phyloP scores from a whole-genome alignment of 1,140 invertebrate species.

The Heterodera schachtii region DNA sequence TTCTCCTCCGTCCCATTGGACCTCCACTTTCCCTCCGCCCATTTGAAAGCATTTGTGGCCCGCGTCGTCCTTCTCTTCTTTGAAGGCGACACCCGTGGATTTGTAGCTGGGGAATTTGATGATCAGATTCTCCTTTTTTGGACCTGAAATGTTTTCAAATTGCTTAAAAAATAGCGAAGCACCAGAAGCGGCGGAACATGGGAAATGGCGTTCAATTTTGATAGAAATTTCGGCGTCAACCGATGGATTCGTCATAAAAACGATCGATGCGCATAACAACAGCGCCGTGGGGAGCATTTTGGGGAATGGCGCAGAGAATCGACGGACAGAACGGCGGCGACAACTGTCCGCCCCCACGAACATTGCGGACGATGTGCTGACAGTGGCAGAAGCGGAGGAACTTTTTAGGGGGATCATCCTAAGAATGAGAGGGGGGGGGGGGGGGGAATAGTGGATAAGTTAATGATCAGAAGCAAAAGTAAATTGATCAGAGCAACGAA shows the following conservation, averaged over 20 bases:
- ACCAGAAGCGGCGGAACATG: slow-evolving; percentile 61
- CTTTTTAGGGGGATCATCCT: background rate
- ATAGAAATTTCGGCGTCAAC: slow-evolving; percentile 56
- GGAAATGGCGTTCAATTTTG: slow-evolving; percentile 63
- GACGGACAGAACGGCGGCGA: background rate
- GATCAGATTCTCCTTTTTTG: slow-evolving; percentile 60
- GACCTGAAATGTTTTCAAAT: slow-evolving; percentile 47
- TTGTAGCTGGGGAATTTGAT: slow-evolving; percentile 65
- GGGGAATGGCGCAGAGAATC: background rate
- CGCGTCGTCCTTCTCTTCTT: slow-evolving; percentile 60
- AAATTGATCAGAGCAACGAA: background rate
- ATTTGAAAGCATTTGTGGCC: slow-evolving; percentile 65
- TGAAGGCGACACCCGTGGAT: slow-evolving; percentile 61
- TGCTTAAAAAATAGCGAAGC: slow-evolving; percentile 19
- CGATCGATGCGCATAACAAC: slow-evolving; percentile 11
- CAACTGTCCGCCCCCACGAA: background rate
- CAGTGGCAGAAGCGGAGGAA: background rate
- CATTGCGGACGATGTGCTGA: background rate
- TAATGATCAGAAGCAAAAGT: background rate
- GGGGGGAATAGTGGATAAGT: background rate
- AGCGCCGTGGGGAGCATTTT: background rate
- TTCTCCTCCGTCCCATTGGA: background rate
- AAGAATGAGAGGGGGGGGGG: background rate
- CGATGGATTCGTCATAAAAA: slow-evolving; percentile 6
- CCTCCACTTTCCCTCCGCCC: slow-evolving; percentile 64